phyloP scores from a whole-genome alignment of 2,888 invertebrate species.

The Ectemnius continuus region DNA sequence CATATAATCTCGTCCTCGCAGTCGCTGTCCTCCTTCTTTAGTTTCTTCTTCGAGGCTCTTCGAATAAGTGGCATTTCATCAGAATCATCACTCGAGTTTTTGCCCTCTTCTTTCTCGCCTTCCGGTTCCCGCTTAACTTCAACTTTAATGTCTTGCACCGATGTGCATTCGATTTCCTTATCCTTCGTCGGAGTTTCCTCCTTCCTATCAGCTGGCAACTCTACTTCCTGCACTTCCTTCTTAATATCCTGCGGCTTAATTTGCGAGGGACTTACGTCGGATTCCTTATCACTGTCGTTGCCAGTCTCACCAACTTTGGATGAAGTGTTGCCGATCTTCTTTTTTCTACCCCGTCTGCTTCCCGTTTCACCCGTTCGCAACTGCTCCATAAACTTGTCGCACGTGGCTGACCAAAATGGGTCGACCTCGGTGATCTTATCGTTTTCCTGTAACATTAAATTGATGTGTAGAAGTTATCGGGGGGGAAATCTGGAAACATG shows the following conservation, averaged over 20 bases:
- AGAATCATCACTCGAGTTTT: conserved; percentile 67
- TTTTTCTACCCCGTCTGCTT: conserved; percentile 81
- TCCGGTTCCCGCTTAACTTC: conserved; percentile 57
- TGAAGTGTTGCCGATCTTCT: conserved; percentile 76
- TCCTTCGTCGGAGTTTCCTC: conserved; percentile 62
- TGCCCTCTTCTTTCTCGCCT: conserved; percentile 45
- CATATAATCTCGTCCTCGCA: conserved; percentile 68
- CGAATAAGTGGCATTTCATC: conserved; percentile 72
- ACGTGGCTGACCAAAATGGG: conserved; percentile 84
- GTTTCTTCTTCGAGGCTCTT: conserved; percentile 63
- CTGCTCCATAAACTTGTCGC: conserved; percentile 89
- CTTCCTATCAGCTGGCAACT: conserved; percentile 62
- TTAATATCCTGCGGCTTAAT: conserved; percentile 60
- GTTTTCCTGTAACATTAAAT: conserved; percentile 64
- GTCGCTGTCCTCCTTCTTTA: conserved; percentile 66
- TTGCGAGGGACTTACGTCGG: conserved; percentile 46
- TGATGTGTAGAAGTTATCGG: too few relatives aligned
- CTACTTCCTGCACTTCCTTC: conserved; percentile 56
- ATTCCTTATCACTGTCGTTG: conserved; percentile 54
- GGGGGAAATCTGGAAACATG: not conserved
- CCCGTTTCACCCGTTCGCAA: conserved; percentile 81
- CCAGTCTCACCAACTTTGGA: conserved; percentile 58
- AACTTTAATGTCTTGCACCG: conserved; percentile 43
- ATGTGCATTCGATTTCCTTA: conserved; percentile 59
- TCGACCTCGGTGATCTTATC: conserved; percentile 75